These are phyloP conservation scores for Turritopsis rubra DNA, from an alignment of 30 jellyfish, hydroid and myxozoan genomes.

Conservation along the genomic window DNA sequence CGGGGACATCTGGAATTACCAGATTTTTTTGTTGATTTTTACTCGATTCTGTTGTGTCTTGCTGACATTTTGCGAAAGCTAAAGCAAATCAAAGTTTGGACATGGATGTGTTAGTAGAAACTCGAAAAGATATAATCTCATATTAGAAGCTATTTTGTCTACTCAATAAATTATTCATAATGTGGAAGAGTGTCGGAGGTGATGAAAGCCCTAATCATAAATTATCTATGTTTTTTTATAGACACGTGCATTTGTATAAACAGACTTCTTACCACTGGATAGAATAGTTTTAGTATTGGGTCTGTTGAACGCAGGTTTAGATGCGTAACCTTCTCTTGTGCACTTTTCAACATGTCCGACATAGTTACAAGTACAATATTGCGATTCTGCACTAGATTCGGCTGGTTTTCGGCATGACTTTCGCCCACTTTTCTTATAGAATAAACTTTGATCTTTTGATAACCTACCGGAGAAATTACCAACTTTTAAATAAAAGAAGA, in stretches of 20 bases:
- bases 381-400: constrained; percentile 27
- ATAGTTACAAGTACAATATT: constrained; percentile 63
- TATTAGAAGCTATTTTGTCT: too few relatives aligned
- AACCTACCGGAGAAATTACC: constrained; percentile 8
- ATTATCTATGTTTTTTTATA: too few relatives aligned
- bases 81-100: background rate
- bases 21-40: constrained; percentile 28
- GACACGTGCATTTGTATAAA: too few relatives aligned
- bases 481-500: too few relatives aligned
- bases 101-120: background rate
- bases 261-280: background rate
- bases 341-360: constrained; percentile 39
- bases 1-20: constrained; percentile 44
- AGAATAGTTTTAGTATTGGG: background rate
- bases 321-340: background rate
- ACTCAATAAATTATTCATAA: too few relatives aligned
- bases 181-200: too few relatives aligned
- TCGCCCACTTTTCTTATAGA: constrained; percentile 33
- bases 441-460: constrained; percentile 38
- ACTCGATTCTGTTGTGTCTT: too few relatives aligned
- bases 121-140: too few relatives aligned
- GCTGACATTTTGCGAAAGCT: background rate
- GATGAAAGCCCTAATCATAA: too few relatives aligned
- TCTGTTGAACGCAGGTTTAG: background rate
- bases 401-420: constrained; percentile 29